Base-by-base conservation (phyloP, 2,888 invertebrate genomes). In the Oligia fasciuncula region DNA sequence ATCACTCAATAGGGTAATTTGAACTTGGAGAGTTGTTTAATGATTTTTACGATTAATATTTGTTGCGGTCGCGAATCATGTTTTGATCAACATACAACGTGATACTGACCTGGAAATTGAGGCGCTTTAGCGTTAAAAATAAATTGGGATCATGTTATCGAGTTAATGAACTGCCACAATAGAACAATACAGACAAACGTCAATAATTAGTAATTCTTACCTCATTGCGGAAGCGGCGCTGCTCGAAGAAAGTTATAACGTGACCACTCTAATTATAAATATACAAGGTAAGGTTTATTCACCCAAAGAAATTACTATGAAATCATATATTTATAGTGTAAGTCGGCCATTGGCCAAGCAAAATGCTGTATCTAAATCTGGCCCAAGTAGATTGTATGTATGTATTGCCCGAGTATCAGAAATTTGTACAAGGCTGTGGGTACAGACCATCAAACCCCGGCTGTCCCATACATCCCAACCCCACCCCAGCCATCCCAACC, bases 171-270 rank as follows among this genome's bases (percentile, higher is more conserved):
- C 91, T 91, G 88, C 87, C 82, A 89, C 92, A 92, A 91, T 89
- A 85, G 87, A 90, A 91, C 92, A 91, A 92, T 92, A 92, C 91
- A 91, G 88, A 80, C 80, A 76, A 69, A 81, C 67, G 76, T 60
- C 90, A 90, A 85, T 89, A 88, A 87, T 89, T 91, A 92, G 91
- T 89, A 80, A 89, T 90, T 90, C 94, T 93, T 92, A 93, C 94
- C 93, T 93, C 85, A 88, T 89, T 90, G 84, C 87, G 89, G 90
- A 90, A 90, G 88, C 89, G 82, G 49, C 77, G 90, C 87, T 74
- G 83, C 83, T 75, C 81, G 88, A 90, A 81, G 90, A 90, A 89
- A 91, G 89, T 88, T 90, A 88, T 87, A 88, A 90, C 85, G 78
- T 81, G 87, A 87, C 90, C 90, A 89, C 91, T 85, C 83, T 84